Evolutionary conservation across 2,797 vertebrate species (phyloP), one percentile per base, ranked within the genome.

Genomic region (Buceros bicornis): DNA sequence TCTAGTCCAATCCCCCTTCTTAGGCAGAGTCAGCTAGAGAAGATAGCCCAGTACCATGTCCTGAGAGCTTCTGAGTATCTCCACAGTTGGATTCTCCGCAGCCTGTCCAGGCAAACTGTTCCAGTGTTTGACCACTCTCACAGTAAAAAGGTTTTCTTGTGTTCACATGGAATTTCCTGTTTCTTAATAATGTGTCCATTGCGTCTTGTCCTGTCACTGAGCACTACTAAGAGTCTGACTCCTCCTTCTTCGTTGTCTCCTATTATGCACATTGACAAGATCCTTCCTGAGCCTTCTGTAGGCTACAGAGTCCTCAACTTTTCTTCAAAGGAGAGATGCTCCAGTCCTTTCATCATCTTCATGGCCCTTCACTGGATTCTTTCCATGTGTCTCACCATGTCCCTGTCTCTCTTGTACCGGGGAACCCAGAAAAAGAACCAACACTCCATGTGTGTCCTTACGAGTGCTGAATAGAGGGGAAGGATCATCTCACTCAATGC

Each of bases 401-500:
- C 26, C n/a, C 20, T 43, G 21, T 51, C 24, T 80, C 20, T 61
- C n/a, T 51, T 60, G 10, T 45, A 50, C 29, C 22, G 35, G 13
- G 8, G 28, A 79, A 29, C 29, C 16, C 8, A 51, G 40, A 87
- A 67, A 2, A 71, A 26, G 16, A 87, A 16, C 5, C 35, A 62
- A 31, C 25, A 54, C 16, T 62, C 14, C 11, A 20, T 15, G 11
- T 15, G 14, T 45, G 58, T 53, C 26, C 33, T 73, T 5, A 3
- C 11, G 58, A 80, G n/a, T 8, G 13, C 20, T 82, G 21, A 82
- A 19, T 7, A 40, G 71, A 69, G 10, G 6, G 26, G 10, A 67
- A 66, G 12, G 28, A 79, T 40, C 2, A 1, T 4, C 10, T 43
- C 45, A 31, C 17, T 5, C 2, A 0, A 19, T 16, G 11, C 13